Evolutionary conservation across 2,797 vertebrate species (phyloP).

Genomic region (Chaetodon trifasciatus): DNA sequence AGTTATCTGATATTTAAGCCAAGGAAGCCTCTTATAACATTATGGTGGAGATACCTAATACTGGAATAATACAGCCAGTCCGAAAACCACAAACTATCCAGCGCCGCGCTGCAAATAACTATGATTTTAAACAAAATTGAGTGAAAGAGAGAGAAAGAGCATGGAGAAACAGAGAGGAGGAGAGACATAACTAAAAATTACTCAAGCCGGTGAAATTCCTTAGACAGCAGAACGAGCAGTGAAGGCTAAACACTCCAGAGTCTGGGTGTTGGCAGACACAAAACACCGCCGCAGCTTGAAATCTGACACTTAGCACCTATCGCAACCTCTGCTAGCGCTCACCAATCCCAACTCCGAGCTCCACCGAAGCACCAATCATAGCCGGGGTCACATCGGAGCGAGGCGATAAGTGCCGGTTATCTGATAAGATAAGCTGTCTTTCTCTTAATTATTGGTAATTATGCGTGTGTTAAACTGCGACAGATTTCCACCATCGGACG

Average conservation of each 20-base stretch:
- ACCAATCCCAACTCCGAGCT: slow-evolving; percentile 49
- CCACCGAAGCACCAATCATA: slow-evolving; percentile 33
- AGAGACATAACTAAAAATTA: slow-evolving; percentile 74
- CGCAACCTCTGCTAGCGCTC: slow-evolving; percentile 22
- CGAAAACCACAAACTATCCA: slow-evolving; percentile 69
- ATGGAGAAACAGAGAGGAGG: slow-evolving; percentile 52
- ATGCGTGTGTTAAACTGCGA: slow-evolving; percentile 23
- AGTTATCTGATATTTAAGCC: slow-evolving; percentile 66
- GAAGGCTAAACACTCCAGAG: slow-evolving; percentile 78
- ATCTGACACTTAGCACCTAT: slow-evolving; percentile 50
- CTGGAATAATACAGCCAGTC: slow-evolving; percentile 75
- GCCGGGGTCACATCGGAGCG: slow-evolving; percentile 10
- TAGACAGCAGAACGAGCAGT: slow-evolving; percentile 74
- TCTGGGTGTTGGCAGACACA: slow-evolving; percentile 81
- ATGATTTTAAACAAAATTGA: slow-evolving; percentile 62
- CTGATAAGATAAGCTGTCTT: slow-evolving; percentile 28
- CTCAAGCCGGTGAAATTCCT: slow-evolving; percentile 78
- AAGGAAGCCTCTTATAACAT: slow-evolving; percentile 76
- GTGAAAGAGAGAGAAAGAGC: slow-evolving; percentile 43
- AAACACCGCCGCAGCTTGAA: slow-evolving; percentile 65
- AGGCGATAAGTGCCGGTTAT: slow-evolving; percentile 17
- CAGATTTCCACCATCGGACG: slow-evolving; percentile 28
- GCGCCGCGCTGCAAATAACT: slow-evolving; percentile 73
- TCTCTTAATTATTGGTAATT: slow-evolving; percentile 2
- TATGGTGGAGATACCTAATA: slow-evolving; percentile 75